Evolutionary conservation across 2,888 invertebrate species (phyloP).

Genomic region (Branchellion lobata): DNA sequence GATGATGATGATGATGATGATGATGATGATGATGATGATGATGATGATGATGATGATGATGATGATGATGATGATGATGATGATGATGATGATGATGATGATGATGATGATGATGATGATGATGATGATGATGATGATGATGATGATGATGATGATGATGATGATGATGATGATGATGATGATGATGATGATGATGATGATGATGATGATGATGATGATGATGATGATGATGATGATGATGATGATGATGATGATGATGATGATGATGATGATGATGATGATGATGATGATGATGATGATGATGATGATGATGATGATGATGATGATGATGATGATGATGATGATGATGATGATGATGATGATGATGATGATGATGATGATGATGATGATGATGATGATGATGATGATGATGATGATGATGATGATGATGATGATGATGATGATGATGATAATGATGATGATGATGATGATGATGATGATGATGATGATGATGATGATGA

Average conservation of each 20-base stretch:
- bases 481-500: neutral
- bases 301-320: neutral
- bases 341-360: neutral
- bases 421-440: neutral
- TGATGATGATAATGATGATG: neutral
- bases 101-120: neutral
- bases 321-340: neutral
- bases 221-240: slow-evolving; percentile 5
- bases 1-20: slow-evolving; percentile 1
- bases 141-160: neutral
- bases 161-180: slow-evolving; percentile 2
- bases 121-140: neutral
- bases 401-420: neutral
- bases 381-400: neutral
- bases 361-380: neutral
- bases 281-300: slow-evolving; percentile 5
- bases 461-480: neutral
- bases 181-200: neutral
- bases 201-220: neutral
- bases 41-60: slow-evolving; percentile 5
- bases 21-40: slow-evolving; percentile 12
- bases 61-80: neutral
- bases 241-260: neutral
- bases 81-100: neutral
- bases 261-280: neutral